phyloP scores from a whole-genome alignment of 2,113 vertebrate genomes.

The Notothenia coriiceps region DNA sequence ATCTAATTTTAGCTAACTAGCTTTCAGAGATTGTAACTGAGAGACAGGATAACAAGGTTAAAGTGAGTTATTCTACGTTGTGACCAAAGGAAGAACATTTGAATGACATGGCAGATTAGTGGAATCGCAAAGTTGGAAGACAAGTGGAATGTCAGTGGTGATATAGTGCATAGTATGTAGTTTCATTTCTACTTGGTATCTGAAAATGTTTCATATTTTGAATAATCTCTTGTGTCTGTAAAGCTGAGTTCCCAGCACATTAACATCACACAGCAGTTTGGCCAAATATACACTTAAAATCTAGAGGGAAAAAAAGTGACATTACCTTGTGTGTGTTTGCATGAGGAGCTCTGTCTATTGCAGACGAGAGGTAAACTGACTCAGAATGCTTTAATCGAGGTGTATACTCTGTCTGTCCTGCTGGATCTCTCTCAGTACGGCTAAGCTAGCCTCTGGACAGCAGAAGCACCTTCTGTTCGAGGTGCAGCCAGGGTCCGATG shows the following conservation, averaged over 20 bases:
- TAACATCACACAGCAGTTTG: too few species aligned
- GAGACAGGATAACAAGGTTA: background rate
- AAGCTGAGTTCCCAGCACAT: too few species aligned
- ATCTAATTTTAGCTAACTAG: constrained; percentile 5
- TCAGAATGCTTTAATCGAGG: background rate
- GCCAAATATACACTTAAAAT: too few species aligned
- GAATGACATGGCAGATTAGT: too few species aligned
- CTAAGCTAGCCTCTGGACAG: constrained; percentile 91
- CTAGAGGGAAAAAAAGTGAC: too few species aligned
- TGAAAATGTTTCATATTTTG: too few species aligned
- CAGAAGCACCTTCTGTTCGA: constrained; percentile 97
- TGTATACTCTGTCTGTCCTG: background rate
- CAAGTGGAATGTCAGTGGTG: background rate
- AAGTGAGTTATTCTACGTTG: background rate
- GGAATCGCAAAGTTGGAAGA: background rate
- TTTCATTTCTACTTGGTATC: too few species aligned
- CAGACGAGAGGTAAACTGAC: background rate
- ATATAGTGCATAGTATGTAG: too few species aligned
- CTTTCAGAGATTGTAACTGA: background rate
- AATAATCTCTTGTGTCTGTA: too few species aligned
- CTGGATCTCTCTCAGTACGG: constrained; percentile 83
- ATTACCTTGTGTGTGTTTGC: background rate
- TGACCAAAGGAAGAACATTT: too few species aligned
- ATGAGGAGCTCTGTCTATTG: too few species aligned
- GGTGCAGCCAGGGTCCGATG: constrained; percentile 95